These are phyloP conservation scores for Diachrysia chrysitis DNA, from an alignment of 2,888 invertebrate genomes.

Conservation along the genomic window DNA sequence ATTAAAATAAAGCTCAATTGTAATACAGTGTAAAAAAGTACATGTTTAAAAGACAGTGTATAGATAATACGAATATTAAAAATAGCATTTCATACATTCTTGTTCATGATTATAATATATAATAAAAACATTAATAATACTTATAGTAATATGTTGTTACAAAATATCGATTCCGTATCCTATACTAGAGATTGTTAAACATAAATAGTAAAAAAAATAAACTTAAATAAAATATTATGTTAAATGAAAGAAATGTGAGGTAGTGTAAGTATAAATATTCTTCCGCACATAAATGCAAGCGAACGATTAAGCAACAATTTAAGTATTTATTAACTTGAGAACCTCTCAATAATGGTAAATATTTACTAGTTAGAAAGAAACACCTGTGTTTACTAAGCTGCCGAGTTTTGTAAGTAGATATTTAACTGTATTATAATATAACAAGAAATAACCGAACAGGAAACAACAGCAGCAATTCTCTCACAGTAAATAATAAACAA, in stretches of 20 bases:
- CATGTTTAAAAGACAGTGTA: neutral
- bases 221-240: neutral
- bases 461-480: neutral
- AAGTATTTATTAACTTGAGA: too few species aligned
- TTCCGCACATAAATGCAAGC: neutral
- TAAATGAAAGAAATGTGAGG: neutral
- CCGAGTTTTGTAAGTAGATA: too few species aligned
- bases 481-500: neutral
- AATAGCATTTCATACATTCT: neutral
- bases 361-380: too few species aligned
- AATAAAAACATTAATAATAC: too few species aligned
- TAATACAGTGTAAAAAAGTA: too few species aligned
- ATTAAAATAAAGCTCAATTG: too few species aligned
- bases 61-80: neutral
- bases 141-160: neutral
- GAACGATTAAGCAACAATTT: too few species aligned
- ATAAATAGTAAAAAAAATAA: neutral
- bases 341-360: too few species aligned
- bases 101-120: neutral
- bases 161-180: neutral
- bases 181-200: neutral
- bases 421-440: too few species aligned
- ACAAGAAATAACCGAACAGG: too few species aligned
- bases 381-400: too few species aligned
- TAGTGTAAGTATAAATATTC: neutral